These are phyloP conservation scores for Yponomeuta cagnagella DNA, from an alignment of 2,888 invertebrate genomes.

Conservation along the genomic window DNA sequence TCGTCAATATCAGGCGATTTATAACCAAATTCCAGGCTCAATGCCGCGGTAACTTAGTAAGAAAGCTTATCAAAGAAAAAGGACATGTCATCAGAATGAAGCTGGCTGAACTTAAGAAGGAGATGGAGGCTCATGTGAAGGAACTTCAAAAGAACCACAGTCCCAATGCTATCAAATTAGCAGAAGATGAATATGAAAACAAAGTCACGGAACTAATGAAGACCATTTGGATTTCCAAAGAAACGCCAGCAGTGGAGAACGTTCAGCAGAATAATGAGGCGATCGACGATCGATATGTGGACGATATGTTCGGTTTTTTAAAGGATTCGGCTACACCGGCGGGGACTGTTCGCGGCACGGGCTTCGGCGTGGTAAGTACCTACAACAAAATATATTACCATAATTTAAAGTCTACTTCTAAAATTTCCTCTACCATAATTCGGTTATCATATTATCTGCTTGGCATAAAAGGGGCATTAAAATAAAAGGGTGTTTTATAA, in stretches of 20 bases:
- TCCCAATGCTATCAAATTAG: constrained; percentile 79
- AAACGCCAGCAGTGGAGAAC: constrained; percentile 67
- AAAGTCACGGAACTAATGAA: constrained; percentile 72
- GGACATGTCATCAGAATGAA: constrained; percentile 70
- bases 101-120: constrained; percentile 40
- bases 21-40: constrained; percentile 84
- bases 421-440: not conserved
- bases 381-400: not conserved
- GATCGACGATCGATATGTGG: constrained; percentile 78
- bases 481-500: not conserved
- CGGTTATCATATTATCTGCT: not conserved
- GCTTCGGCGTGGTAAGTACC: constrained; percentile 64
- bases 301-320: constrained; percentile 81
- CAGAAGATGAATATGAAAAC: constrained; percentile 82
- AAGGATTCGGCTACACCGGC: constrained; percentile 72
- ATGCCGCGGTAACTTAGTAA: constrained; percentile 84
- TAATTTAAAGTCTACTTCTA: not conserved
- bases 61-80: constrained; percentile 78
- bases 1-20: constrained; percentile 80
- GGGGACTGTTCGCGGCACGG: constrained; percentile 65
- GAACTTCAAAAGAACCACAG: constrained; percentile 68
- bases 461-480: too few species aligned
- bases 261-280: constrained; percentile 55
- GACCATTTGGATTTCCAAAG: constrained; percentile 74
- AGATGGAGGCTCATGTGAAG: constrained; percentile 76